phyloP scores from a whole-genome alignment of 2,797 vertebrate species.

The Eurystomus glaucurus region DNA sequence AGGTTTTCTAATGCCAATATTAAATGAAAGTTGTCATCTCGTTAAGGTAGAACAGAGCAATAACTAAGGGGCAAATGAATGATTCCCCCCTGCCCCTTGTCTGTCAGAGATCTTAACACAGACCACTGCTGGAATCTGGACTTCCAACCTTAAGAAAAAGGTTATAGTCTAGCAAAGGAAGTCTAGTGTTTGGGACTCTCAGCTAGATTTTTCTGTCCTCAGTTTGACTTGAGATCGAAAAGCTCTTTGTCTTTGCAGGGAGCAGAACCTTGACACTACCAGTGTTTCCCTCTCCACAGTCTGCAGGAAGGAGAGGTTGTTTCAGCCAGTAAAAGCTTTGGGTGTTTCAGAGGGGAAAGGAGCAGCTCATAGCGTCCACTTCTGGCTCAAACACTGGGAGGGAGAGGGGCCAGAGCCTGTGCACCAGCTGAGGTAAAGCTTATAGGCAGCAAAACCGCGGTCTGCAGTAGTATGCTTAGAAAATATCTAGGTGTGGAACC shows the following conservation, averaged over 20 bases:
- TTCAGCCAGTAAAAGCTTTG: neutral
- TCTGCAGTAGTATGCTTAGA: neutral
- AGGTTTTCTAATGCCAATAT: neutral
- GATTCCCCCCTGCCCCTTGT: neutral
- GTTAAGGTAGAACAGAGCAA: constrained; percentile 26
- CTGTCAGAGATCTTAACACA: neutral
- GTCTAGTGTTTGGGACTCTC: neutral
- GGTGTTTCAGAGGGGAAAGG: neutral
- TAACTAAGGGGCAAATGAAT: constrained; percentile 21
- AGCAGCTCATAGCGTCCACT: rapidly evolving
- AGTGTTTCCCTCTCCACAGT: neutral
- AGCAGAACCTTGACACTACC: neutral
- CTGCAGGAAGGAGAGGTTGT: no score
- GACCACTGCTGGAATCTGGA: neutral
- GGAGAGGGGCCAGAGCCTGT: neutral
- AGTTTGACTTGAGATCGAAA: neutral
- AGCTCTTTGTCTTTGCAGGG: neutral
- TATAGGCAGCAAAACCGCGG: neutral
- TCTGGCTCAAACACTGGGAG: no score
- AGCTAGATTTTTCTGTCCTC: neutral
- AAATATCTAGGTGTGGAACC: neutral
- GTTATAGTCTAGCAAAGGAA: neutral
- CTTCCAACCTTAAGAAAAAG: neutral
- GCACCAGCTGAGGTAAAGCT: neutral
- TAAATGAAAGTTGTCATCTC: neutral